Evolutionary conservation across 2,113 vertebrate species (phyloP).

Genomic region (Halichoeres trimaculatus): DNA sequence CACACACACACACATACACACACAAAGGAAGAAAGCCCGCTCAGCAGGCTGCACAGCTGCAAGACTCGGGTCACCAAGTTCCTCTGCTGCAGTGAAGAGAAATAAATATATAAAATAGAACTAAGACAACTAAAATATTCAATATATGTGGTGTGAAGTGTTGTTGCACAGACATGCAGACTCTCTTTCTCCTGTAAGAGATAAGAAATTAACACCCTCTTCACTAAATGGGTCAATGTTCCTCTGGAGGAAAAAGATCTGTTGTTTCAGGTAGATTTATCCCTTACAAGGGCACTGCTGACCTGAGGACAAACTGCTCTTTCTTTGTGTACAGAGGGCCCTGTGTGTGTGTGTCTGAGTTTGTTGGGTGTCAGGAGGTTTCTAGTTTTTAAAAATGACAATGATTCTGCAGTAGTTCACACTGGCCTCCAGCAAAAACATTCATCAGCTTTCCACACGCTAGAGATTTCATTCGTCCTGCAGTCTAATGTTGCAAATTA

Average conservation of each 20-base stretch:
- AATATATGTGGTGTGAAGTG: slow-evolving; percentile 40
- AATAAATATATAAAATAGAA: slow-evolving; percentile 23
- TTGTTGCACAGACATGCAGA: not conserved
- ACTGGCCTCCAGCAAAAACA: not conserved
- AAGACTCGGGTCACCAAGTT: slow-evolving; percentile 72
- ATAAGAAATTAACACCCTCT: slow-evolving; percentile 1
- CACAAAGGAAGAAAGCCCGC: slow-evolving; percentile 18
- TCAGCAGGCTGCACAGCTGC: slow-evolving; percentile 46
- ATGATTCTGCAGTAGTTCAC: not conserved
- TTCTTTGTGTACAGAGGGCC: slow-evolving; percentile 11
- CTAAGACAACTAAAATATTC: slow-evolving; percentile 27
- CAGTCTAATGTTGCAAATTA: not conserved
- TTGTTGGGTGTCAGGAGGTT: slow-evolving; percentile 7
- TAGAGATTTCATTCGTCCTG: not conserved
- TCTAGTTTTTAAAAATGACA: not conserved
- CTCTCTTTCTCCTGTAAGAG: slow-evolving; percentile 1
- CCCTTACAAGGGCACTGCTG: slow-evolving; percentile 54
- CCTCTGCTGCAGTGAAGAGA: slow-evolving; percentile 64
- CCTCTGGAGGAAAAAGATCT: slow-evolving; percentile 33
- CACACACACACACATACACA: not conserved
- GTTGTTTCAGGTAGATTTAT: slow-evolving; percentile 33
- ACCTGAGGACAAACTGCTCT: slow-evolving; percentile 21
- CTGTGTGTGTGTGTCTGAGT: slow-evolving; percentile 10
- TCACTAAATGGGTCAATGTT: slow-evolving; percentile 59
- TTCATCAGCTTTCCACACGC: not conserved